Conservation (phyloP, 2,797 vertebrate species). For the Distichodus sexfasciatus region DNA sequence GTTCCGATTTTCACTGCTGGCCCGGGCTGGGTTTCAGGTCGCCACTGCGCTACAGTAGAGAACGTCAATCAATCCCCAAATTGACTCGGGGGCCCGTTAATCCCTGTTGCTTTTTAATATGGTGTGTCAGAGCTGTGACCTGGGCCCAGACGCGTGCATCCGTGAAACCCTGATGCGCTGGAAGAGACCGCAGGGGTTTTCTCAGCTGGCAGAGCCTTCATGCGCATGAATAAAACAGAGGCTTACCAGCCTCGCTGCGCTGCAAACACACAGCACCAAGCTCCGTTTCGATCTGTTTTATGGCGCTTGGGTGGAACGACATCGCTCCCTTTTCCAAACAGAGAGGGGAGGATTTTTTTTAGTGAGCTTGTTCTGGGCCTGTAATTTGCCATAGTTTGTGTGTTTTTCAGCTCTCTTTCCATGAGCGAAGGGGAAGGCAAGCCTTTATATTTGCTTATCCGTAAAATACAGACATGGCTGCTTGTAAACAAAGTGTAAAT, state of each 20-base stretch:
- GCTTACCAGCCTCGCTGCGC: constrained; percentile 80
- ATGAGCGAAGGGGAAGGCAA: constrained; percentile 48
- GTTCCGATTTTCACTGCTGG: constrained; percentile 56
- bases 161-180: constrained; percentile 75
- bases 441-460: constrained; percentile 6
- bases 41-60: constrained; percentile 50
- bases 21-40: constrained; percentile 43
- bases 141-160: constrained; percentile 57
- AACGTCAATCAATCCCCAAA: constrained; percentile 51
- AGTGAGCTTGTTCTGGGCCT: constrained; percentile 62
- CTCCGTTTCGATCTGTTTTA: constrained; percentile 76
- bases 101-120: constrained; percentile 66
- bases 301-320: constrained; percentile 76
- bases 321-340: constrained; percentile 64
- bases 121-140: constrained; percentile 48
- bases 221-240: constrained; percentile 83
- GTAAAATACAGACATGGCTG: constrained; percentile 12
- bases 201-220: constrained; percentile 73
- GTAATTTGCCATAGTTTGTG: constrained; percentile 73
- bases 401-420: constrained; percentile 63
- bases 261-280: constrained; percentile 74
- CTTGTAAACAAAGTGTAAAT: neutral
- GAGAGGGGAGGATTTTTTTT: constrained; percentile 64
- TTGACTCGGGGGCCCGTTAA: constrained; percentile 63
- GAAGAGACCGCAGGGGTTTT: constrained; percentile 79